Conservation (phyloP, 2,113 vertebrate genomes). For the Pseudonaja textilis region DNA sequence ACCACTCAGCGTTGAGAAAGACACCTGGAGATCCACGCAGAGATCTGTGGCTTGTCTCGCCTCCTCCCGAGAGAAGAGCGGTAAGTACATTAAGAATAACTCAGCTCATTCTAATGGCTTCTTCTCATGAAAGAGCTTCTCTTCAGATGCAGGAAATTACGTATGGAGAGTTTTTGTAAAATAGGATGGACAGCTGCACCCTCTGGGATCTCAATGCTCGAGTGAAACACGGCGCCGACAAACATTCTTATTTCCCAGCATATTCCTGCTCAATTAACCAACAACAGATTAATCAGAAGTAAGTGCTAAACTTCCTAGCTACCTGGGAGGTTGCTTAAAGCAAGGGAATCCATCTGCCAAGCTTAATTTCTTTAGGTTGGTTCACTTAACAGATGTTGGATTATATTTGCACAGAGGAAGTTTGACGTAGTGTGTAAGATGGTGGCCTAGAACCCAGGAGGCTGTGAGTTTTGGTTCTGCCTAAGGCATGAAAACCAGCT, state of each 20-base stretch:
- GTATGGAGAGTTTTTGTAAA: constrained; percentile 46
- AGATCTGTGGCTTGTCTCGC: not conserved
- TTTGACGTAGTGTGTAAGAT: not conserved
- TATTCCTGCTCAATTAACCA: constrained; percentile 64
- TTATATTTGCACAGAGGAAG: not conserved
- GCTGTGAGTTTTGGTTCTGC: not conserved
- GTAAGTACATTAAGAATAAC: constrained; percentile 54
- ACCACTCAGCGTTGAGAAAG: not conserved
- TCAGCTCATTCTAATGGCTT: constrained; percentile 43
- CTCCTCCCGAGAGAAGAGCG: constrained; percentile 61
- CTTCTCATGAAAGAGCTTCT: constrained; percentile 13
- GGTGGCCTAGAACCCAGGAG: not conserved
- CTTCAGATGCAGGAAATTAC: constrained; percentile 18
- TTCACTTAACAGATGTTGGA: not conserved
- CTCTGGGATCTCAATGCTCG: constrained; percentile 55
- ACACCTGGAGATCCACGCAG: not conserved
- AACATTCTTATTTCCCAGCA: constrained; percentile 61
- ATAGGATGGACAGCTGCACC: constrained; percentile 49
- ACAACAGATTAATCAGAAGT: constrained; percentile 52
- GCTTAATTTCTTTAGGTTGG: not conserved
- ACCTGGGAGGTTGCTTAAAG: constrained; percentile 46
- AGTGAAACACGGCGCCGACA: constrained; percentile 59
- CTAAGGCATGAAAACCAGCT: not conserved
- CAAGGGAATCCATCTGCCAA: not conserved
- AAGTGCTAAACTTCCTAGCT: constrained; percentile 37